Base-by-base conservation (phyloP, 2,797 vertebrate genomes). In the Macropus fuliginosus region DNA sequence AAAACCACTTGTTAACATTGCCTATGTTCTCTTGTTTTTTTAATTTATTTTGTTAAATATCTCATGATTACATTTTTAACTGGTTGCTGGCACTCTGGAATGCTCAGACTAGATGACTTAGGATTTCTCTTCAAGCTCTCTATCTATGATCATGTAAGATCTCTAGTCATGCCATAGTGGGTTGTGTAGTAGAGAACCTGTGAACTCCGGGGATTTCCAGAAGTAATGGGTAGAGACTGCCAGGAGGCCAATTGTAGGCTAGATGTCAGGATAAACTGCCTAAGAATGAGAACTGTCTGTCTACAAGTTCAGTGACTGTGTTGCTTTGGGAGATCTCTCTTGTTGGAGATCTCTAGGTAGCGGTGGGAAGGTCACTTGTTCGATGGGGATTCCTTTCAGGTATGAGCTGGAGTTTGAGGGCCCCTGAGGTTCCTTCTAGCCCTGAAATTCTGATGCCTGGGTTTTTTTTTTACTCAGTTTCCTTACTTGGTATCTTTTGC, bases 401-500 rank as follows among this genome's bases (percentile, higher is more conserved):
- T 11, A 4, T 87, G 74, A 87, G 40, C 74, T 87, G 40, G 74
- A 87, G 74, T 46, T 27, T 0, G 0, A 46, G 40, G 74, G 8
- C 50, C 50, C 50, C 46, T 46, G 54, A 57, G 59, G 40, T 91
- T 66, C 74, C 66, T 62, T 93, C 55, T 54, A 28, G 55, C 62
- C 55, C 74, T 87, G 74, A 50, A 87, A 50, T 56, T 55, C 16
- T 81, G 21, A 46, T 27, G 21, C 54, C 90, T 55, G 54, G 54
- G 4, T 29, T 54, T 12, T 62, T 62, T 62, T 0, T 90, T 27
- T 46, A 56, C 90, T 91, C 56, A 92, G 46, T n/a, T 91, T 92
- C 89, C 92, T 96, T 92, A 97, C 91, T 46, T n/a, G 55, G n/a
- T 50, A 13, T 91, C 96, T 92, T 87, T 92, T 94, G 93, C 96